Conservation (phyloP, 1,140 invertebrate species). For the Bradysia coprophila region DNA sequence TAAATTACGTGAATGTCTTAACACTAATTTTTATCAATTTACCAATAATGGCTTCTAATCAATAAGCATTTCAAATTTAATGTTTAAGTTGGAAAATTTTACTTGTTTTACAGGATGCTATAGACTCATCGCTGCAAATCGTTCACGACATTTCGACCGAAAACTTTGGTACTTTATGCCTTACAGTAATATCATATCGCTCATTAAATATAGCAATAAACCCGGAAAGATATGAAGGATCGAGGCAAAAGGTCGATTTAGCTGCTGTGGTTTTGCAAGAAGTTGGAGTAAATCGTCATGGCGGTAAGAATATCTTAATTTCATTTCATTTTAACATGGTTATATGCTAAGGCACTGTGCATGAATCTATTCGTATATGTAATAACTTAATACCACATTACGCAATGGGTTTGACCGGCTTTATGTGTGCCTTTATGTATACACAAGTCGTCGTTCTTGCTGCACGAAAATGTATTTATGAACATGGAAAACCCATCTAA, state of each 20-base stretch:
- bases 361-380: slow-evolving; percentile 11
- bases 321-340: no score
- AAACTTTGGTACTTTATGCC: slow-evolving; percentile 49
- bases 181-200: slow-evolving; percentile 43
- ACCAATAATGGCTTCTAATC: no score
- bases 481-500: no score
- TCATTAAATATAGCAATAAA: slow-evolving; percentile 42
- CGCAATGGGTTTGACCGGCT: neutral
- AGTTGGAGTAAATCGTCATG: slow-evolving; percentile 39
- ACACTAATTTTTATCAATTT: no score
- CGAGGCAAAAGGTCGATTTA: slow-evolving; percentile 50
- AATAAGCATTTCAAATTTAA: no score
- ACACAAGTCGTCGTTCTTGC: no score
- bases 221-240: slow-evolving; percentile 41
- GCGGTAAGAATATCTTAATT: slow-evolving; percentile 34
- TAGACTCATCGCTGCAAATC: slow-evolving; percentile 43
- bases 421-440: no score
- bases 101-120: slow-evolving; percentile 27
- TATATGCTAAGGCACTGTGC: slow-evolving; percentile 12
- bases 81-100: no score
- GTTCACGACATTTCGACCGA: slow-evolving; percentile 52
- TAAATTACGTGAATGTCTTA: no score
- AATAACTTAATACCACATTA: neutral
- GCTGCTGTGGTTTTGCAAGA: slow-evolving; percentile 49
- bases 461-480: no score